Conservation (phyloP, 2,113 vertebrate genomes). For the Meleagris gallopavo region DNA sequence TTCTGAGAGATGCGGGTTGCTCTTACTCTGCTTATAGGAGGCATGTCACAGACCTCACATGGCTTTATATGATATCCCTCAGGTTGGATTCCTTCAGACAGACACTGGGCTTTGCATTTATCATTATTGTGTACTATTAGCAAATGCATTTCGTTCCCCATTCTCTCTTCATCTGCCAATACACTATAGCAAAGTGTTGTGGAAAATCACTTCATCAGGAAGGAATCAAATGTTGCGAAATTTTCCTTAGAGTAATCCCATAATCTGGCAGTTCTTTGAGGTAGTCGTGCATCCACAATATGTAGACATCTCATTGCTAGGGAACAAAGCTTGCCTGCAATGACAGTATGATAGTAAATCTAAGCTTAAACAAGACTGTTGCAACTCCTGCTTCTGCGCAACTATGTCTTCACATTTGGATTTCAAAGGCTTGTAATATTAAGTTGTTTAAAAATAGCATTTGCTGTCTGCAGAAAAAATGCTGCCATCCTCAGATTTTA, state of each 20-base stretch:
- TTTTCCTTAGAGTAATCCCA: conserved; percentile 46
- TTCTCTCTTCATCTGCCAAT: conserved; percentile 6
- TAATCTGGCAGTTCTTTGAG: conserved; percentile 42
- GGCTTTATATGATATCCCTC: background rate
- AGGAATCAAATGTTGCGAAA: conserved; percentile 48
- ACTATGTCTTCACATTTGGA: background rate
- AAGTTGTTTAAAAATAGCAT: conserved; percentile 8
- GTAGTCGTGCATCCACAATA: conserved; percentile 5
- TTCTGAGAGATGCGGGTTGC: background rate
- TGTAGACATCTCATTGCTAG: conserved; percentile 32
- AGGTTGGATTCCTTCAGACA: background rate
- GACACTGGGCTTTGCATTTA: background rate
- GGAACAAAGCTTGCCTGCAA: conserved; percentile 6
- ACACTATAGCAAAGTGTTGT: conserved; percentile 20
- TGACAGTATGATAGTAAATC: background rate
- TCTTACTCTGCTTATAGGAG: background rate
- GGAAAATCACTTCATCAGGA: conserved; percentile 65
- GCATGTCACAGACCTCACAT: background rate
- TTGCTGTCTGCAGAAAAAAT: conserved; percentile 43
- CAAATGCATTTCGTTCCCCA: background rate
- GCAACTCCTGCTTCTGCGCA: background rate
- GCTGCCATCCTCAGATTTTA: conserved; percentile 17
- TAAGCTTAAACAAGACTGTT: background rate
- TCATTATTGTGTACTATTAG: background rate
- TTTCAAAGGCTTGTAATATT: conserved; percentile 14